Base-by-base conservation (phyloP, 2,888 invertebrate genomes). In the Drosophila cognata region DNA sequence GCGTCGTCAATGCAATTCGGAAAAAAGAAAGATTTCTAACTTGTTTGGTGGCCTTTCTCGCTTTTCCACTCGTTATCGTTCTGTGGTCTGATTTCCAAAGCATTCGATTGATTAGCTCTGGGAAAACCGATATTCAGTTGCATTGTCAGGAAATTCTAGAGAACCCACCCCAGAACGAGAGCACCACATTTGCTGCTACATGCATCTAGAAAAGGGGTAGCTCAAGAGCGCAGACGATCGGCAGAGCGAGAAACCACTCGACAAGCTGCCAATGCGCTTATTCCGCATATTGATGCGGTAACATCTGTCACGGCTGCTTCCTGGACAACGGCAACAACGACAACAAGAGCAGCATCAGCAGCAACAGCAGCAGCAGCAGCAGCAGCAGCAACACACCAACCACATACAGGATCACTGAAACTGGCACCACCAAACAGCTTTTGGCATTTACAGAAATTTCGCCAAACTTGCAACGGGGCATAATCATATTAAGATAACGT, bases 261-360 rank as follows among this genome's bases (percentile, higher is more conserved):
- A 79, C 84, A 88, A 82, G 89, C 89, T 84, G 84, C 62, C 84
- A 73, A 72, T 70, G 83, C 58, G 62, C 72, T 75, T 71, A 65
- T 64, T 60, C 48, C 62, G 41, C 57, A 67, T 71, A 79, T 73
- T 81, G 80, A 75, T 85, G 90, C 73, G 90, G 90, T 82, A 85
- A 85, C 85, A 85, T 85, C 85, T 85, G 85, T 90, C 85, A 74
- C 78, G 83, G 70, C 88, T 84, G 82, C 69, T 81, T 87, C 76
- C 88, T 87, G 89, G 66, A 68, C 66, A 68, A 56, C 52, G 53
- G 53, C 73, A 72, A 57, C 72, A 65, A 38, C 38, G 56, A 61
- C 41, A 29, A 13, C 50, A 31, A 29, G 58, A 65, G 21, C 55
- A 52, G 41, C 67, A 69, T 46, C 62, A 61, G 41, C 35, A 53